Evolutionary conservation across 2,113 vertebrate species (phyloP).

Genomic region (Protomyctophum bolini): DNA sequence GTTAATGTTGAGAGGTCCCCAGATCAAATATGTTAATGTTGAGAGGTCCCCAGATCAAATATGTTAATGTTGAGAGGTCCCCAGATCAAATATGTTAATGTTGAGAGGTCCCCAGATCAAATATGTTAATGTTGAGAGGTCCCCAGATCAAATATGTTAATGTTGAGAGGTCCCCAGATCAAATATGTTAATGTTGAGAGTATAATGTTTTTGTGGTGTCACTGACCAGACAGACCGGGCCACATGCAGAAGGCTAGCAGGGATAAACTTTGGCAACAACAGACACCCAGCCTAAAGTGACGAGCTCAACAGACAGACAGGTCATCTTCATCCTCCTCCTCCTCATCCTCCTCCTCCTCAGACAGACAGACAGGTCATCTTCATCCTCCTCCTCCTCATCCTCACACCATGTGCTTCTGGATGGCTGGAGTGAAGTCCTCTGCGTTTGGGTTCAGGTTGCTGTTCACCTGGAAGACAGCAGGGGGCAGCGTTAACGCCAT

Average conservation of each 20-base stretch:
- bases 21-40: no score
- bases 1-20: no score
- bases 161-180: no score
- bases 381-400: slow-evolving; percentile 83
- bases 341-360: slow-evolving; percentile 77
- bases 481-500: neutral
- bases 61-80: no score
- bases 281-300: slow-evolving; percentile 72
- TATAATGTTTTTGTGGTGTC: no score
- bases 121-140: no score
- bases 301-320: slow-evolving; percentile 88
- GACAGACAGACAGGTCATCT: slow-evolving; percentile 82
- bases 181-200: no score
- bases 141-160: no score
- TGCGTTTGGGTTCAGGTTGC: slow-evolving; percentile 93
- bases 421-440: slow-evolving; percentile 95
- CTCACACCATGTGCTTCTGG: slow-evolving; percentile 87
- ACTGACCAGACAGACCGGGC: no score
- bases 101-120: no score
- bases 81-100: no score
- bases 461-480: slow-evolving; percentile 82
- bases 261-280: slow-evolving; percentile 92
- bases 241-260: slow-evolving; percentile 86
- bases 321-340: slow-evolving; percentile 78
- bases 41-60: no score